These are phyloP conservation scores for Brachirus orientalis DNA, from an alignment of 2,113 vertebrate species.

Conservation along the genomic window DNA sequence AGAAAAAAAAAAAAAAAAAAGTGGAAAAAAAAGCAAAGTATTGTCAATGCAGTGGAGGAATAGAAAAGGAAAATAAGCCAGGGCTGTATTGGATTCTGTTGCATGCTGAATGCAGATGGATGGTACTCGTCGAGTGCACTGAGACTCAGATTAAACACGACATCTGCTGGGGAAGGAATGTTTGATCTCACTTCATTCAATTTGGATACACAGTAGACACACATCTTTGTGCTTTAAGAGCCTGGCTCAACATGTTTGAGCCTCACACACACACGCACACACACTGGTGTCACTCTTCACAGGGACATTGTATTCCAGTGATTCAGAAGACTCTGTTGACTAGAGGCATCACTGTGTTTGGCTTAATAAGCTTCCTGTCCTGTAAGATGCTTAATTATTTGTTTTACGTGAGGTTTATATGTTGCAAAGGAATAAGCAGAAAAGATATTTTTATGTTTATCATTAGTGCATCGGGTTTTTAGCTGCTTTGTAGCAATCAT, in stretches of 20 bases:
- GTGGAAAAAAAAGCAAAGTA: conserved; percentile 3
- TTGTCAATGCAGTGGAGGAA: background rate
- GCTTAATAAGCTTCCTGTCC: conserved; percentile 42
- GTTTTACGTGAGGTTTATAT: conserved; percentile 47
- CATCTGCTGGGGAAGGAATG: background rate
- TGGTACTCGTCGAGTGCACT: background rate
- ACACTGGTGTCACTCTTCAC: conserved; percentile 15
- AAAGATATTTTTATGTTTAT: conserved; percentile 18
- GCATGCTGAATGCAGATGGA: conserved; percentile 35
- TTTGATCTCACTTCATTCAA: conserved; percentile 32
- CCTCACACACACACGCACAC: background rate
- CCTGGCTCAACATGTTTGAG: background rate
- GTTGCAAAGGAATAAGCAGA: conserved; percentile 16
- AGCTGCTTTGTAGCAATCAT: background rate
- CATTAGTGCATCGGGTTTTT: background rate
- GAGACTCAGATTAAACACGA: conserved; percentile 28
- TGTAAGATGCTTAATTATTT: conserved; percentile 55
- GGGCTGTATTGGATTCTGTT: background rate
- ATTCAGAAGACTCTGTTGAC: conserved; percentile 47
- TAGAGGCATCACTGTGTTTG: conserved; percentile 52
- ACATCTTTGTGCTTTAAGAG: background rate
- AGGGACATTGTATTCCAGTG: conserved; percentile 23
- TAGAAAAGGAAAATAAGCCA: background rate
- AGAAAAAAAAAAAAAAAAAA: conserved; percentile 8
- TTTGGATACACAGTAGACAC: conserved; percentile 4